Evolutionary conservation across 1,140 invertebrate genomes (phyloP).

Genomic region (Berghia stephanieae): DNA sequence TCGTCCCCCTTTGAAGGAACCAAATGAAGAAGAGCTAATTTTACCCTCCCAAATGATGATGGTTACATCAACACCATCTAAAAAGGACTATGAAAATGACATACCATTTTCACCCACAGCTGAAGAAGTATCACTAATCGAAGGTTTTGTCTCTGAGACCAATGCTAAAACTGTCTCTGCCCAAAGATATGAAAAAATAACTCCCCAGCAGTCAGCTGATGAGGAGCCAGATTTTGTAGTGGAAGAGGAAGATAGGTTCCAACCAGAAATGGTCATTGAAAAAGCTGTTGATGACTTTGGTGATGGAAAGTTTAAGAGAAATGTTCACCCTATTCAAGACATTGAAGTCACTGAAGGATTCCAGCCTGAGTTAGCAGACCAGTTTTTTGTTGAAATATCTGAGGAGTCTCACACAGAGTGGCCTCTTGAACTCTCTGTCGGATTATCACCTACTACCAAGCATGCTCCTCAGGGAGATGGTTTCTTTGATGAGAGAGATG

Average conservation of each 20-base stretch:
- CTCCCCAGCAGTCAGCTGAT: no score
- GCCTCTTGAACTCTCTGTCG: slow-evolving; percentile 22
- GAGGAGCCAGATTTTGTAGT: slow-evolving; percentile 27
- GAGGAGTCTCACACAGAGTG: slow-evolving; percentile 8
- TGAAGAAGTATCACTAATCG: neutral
- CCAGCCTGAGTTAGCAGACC: slow-evolving; percentile 21
- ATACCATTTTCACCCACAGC: neutral
- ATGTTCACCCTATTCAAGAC: slow-evolving; percentile 19
- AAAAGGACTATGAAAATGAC: no score
- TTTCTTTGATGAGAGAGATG: neutral
- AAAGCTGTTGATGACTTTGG: neutral
- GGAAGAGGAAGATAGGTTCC: slow-evolving; percentile 19
- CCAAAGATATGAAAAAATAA: no score
- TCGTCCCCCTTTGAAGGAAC: no score
- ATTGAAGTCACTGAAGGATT: slow-evolving; percentile 20
- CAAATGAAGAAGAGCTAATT: no score
- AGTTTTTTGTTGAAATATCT: slow-evolving; percentile 1
- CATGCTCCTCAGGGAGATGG: neutral
- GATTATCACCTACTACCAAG: slow-evolving; percentile 26
- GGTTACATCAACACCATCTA: no score
- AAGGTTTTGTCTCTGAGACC: slow-evolving; percentile 29
- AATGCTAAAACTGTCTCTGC: no score
- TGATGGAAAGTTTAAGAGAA: neutral
- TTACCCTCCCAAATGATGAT: no score
- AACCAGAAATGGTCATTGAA: slow-evolving; percentile 25